phyloP scores from a whole-genome alignment of 2,797 vertebrate genomes.

The Vultur gryphus region DNA sequence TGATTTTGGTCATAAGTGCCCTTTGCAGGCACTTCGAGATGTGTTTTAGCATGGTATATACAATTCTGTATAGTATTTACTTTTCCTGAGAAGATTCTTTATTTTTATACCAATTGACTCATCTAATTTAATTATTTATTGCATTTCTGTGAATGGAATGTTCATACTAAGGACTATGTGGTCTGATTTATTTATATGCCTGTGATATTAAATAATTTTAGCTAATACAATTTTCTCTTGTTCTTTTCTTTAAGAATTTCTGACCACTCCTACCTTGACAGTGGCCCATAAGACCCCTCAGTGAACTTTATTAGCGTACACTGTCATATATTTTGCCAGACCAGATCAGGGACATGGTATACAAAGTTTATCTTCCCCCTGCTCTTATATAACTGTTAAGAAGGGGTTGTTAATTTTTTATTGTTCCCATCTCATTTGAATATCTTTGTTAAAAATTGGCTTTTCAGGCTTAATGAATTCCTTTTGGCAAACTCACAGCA shows the following conservation, averaged over 20 bases:
- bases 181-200: conserved; percentile 73
- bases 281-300: not conserved
- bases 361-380: not conserved
- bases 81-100: conserved; percentile 59
- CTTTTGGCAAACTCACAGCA: not conserved
- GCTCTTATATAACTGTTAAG: not conserved
- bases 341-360: not conserved
- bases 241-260: not conserved
- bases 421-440: not conserved
- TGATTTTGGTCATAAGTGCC: conserved; percentile 54
- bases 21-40: conserved; percentile 49
- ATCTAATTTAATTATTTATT: conserved; percentile 82
- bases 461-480: not conserved
- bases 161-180: conserved; percentile 42
- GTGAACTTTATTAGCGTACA: not conserved
- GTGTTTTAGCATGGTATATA: conserved; percentile 67
- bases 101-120: conserved; percentile 65
- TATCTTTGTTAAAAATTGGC: not conserved
- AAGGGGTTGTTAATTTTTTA: not conserved
- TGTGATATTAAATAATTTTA: conserved; percentile 67
- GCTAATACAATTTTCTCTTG: not conserved
- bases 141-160: conserved; percentile 65
- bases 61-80: conserved; percentile 60
- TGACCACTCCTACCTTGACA: not conserved
- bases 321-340: not conserved